Conservation (phyloP, 1,140 invertebrate species). For the Dermatophagoides farinae region DNA sequence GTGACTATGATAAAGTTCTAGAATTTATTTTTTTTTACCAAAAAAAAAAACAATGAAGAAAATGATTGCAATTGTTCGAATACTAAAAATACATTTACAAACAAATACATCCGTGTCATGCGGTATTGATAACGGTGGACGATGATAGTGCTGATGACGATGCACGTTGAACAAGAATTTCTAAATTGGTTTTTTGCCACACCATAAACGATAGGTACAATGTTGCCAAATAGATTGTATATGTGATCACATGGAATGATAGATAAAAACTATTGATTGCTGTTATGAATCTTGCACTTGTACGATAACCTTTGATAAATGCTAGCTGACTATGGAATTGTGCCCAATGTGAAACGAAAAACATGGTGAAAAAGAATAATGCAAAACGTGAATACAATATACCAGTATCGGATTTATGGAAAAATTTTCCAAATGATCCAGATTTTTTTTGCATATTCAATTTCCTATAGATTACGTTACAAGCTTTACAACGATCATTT, state of each 20-base stretch:
- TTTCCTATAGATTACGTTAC: background rate
- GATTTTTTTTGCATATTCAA: background rate
- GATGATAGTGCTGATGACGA: too few relatives aligned
- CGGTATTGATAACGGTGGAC: too few relatives aligned
- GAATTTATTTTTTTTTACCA: too few relatives aligned
- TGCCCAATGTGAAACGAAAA: background rate
- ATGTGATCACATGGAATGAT: background rate
- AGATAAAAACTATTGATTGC: background rate
- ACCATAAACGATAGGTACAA: background rate
- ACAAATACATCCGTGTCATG: too few relatives aligned
- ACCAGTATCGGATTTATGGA: background rate
- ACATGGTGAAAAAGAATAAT: constrained; percentile 1
- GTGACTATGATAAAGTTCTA: too few relatives aligned
- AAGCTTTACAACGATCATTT: background rate
- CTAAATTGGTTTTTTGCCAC: background rate
- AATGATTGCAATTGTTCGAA: too few relatives aligned
- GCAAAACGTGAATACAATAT: background rate
- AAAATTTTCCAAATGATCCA: background rate
- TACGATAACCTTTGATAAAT: background rate
- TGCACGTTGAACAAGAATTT: background rate
- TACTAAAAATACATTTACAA: too few relatives aligned
- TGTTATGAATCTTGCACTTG: background rate
- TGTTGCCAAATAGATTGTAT: background rate
- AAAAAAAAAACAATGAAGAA: too few relatives aligned
- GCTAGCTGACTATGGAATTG: constrained; percentile 1